Base-by-base conservation (phyloP, 2,797 vertebrate genomes). In the Urophycis tenuis region DNA sequence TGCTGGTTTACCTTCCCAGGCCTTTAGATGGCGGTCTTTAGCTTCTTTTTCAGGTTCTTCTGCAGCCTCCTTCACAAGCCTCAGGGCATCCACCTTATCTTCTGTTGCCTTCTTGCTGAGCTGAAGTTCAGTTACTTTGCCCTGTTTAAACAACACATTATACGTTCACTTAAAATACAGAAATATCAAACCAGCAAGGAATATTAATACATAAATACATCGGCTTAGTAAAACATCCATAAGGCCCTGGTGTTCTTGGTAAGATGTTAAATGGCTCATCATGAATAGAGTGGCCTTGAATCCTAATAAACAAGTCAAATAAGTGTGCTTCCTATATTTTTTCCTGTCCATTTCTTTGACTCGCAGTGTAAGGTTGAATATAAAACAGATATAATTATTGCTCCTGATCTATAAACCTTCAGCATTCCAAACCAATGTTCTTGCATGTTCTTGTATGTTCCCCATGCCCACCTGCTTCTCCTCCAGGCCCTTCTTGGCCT, bases 11-110 rank as follows among this genome's bases (percentile, higher is more conserved):
- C 96, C 96, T 87, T 97, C 96, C 96, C 96, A 97, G 2, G 91
- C 91, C 91, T 93, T 94, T 45, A 91, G 93, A 78, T 98, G 96
- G 85, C 83, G 91, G 29, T 95, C 96, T 89, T 95, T 97, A 77
- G 96, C 96, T 88, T 94, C 95, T 83, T 93, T 94, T 83, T 98
- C 96, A 0, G 95, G 96, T 78, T 93, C 89, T 85, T 98, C 96
- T 0, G 91, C 94, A 0, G 90, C 87, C 60, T 98, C 96, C 85
- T 98, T 98, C 8, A 90, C 82, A 0, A 88, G 82, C 78, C 93
- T 93, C 72, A 96, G 84, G 11, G 85, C 77, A 64, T 96, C 95
- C 78, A 96, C 92, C 77, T 88, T 94, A 2, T 89, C 88, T 83
- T 96, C 95, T 74, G 94, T 81, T 71, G 88, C 91, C 75, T 92